Evolutionary conservation across 2,113 vertebrate species (phyloP), one percentile per base, ranked within the genome.

Genomic region (Proterorhinus semilunaris): DNA sequence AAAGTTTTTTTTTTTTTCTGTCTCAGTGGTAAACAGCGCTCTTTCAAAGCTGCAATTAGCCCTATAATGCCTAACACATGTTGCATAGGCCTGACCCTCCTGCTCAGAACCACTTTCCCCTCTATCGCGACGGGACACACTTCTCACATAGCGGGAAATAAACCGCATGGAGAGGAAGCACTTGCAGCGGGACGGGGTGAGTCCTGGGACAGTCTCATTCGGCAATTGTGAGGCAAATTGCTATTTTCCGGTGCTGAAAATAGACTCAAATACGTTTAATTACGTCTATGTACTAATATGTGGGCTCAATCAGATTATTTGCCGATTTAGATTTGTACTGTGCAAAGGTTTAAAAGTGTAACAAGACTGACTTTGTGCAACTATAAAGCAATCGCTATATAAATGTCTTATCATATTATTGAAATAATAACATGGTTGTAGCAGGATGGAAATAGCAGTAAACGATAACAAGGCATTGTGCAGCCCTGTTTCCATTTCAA

Each of bases 1-100:
- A 86, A 91, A 89, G 86, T 77, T 80, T 87, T 81, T 87, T 85
- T 86, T 84, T 90, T 82, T 78, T 82, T 87, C 81, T 86, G 83
- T 84, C 82, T 90, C 83, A 76, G 87, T 66, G 82, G 83, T 92
- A 90, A 93, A 91, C 86, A 86, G 74, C 4, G 68, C 51, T 79
- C 84, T 92, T 90, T 93, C 90, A 91, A 88, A 88, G 87, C 86
- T 89, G 86, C 80, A 92, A 93, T 93, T 92, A 92, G 90, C 86
- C 74, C 76, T 87, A 84, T 93, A 93, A 93, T 93, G 91, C 75
- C 65, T 84, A 91, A 89, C 91, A 92, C 86, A 92, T 91, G 88
- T 81, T 79, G 74, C 58, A 77, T 85, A 84, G 87, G 65, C 65
- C 80, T 64, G 21, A 85, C 81, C 88, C 83, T 82, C 82, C 80